Evolutionary conservation across 2,113 vertebrate genomes (phyloP).

Genomic region (Menura novaehollandiae): DNA sequence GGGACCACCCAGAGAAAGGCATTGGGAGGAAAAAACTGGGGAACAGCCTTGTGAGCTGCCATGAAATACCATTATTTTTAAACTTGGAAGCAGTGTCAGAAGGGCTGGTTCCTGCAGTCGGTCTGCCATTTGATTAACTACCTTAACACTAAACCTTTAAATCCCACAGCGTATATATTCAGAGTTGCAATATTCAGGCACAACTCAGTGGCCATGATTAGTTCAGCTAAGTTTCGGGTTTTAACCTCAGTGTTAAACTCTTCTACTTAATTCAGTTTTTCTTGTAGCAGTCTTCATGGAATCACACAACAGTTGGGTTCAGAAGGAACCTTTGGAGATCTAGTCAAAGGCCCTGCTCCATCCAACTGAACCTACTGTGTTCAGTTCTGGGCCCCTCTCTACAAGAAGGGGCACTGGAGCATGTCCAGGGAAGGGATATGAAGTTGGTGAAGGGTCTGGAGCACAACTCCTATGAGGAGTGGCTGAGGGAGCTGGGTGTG

Average conservation of each 20-base stretch:
- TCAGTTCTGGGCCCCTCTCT: background rate
- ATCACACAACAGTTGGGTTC: background rate
- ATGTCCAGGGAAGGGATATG: background rate
- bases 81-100: background rate
- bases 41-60: background rate
- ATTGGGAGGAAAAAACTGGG: background rate
- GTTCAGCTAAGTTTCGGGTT: background rate
- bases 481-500: background rate
- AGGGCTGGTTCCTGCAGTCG: background rate
- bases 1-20: background rate
- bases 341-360: background rate
- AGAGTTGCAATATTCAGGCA: background rate
- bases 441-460: background rate
- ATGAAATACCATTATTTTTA: background rate
- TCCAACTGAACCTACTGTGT: background rate
- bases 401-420: rapidly evolving
- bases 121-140: background rate
- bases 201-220: background rate
- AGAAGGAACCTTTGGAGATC: background rate
- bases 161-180: background rate
- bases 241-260: background rate
- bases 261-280: background rate
- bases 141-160: background rate
- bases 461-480: background rate
- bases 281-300: rapidly evolving